Percentiles rank a stretch among this genome's conserved stretches.
phyloP scores from a whole-genome alignment of 2,888 invertebrate genomes.

The Dione juno region DNA sequence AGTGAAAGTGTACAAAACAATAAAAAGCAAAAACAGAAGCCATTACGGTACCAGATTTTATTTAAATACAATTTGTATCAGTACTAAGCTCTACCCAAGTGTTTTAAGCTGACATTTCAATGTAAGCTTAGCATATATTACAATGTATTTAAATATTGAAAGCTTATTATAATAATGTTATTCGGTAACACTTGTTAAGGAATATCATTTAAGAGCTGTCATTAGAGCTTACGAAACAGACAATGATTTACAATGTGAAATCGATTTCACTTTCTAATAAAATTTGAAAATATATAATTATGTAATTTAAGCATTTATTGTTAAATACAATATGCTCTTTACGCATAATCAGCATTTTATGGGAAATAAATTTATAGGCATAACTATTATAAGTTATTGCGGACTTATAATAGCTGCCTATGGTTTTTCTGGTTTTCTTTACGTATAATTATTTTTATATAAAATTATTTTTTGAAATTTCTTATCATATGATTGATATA shows the following conservation, averaged over 20 bases:
- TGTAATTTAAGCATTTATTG: background rate
- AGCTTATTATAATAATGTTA: slow-evolving; percentile 10
- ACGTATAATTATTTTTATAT: no score
- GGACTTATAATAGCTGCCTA: no score
- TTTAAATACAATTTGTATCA: slow-evolving; percentile 33
- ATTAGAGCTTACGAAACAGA: background rate
- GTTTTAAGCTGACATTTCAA: slow-evolving; percentile 45
- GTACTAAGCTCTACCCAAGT: slow-evolving; percentile 27
- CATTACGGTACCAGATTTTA: slow-evolving; percentile 37
- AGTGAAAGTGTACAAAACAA: slow-evolving; percentile 27
- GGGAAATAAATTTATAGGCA: no score
- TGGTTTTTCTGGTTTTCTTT: no score
- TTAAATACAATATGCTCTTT: background rate
- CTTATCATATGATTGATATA: no score
- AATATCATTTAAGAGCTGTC: background rate
- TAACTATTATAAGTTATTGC: no score
- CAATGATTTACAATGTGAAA: slow-evolving; percentile 17
- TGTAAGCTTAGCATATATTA: slow-evolving; percentile 48
- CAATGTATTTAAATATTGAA: slow-evolving; percentile 33
- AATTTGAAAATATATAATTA: slow-evolving; percentile 29
- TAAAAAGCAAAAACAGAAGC: slow-evolving; percentile 31
- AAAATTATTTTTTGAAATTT: no score
- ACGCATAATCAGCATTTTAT: background rate
- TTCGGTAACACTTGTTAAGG: slow-evolving; percentile 27
- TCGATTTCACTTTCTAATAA: slow-evolving; percentile 39